phyloP scores from a whole-genome alignment of 2,113 vertebrate genomes.

The Seriola aureovittata region DNA sequence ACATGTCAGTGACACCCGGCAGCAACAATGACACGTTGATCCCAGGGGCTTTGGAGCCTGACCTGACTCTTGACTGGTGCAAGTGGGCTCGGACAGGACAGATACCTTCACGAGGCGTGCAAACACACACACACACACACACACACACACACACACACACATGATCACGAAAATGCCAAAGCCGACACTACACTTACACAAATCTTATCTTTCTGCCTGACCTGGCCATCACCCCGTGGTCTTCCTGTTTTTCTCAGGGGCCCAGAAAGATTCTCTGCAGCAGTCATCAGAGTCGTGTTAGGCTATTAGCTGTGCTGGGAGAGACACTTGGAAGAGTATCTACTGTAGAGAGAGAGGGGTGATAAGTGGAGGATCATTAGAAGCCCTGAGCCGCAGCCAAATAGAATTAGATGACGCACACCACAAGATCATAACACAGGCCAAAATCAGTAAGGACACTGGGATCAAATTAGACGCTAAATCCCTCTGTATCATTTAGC shows the following conservation, averaged over 20 bases:
- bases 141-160: conserved; percentile 10
- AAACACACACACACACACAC: conserved; percentile 19
- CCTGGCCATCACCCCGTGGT: conserved; percentile 64
- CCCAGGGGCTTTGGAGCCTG: conserved; percentile 66
- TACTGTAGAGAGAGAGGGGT: conserved; percentile 46
- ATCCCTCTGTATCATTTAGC: conserved; percentile 70
- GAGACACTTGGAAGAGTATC: conserved; percentile 62
- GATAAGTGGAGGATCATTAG: conserved; percentile 79
- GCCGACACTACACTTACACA: conserved; percentile 44
- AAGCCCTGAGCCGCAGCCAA: conserved; percentile 62
- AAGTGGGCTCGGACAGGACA: conserved; percentile 77
- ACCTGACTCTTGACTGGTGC: conserved; percentile 77
- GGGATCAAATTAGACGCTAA: conserved; percentile 72
- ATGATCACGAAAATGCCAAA: conserved; percentile 19
- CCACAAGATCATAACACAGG: conserved; percentile 60
- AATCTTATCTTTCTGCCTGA: conserved; percentile 75
- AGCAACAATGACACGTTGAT: conserved; percentile 76
- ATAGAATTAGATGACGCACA: conserved; percentile 73
- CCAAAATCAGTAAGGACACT: conserved; percentile 65
- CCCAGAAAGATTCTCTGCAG: conserved; percentile 46
- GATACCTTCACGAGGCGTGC: conserved; percentile 56
- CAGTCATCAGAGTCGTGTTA: conserved; percentile 18
- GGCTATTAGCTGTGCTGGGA: conserved; percentile 46
- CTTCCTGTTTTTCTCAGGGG: conserved; percentile 75
- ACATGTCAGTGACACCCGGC: conserved; percentile 74